Conservation (phyloP, 2,888 invertebrate species). For the Uloborus plumipes region DNA sequence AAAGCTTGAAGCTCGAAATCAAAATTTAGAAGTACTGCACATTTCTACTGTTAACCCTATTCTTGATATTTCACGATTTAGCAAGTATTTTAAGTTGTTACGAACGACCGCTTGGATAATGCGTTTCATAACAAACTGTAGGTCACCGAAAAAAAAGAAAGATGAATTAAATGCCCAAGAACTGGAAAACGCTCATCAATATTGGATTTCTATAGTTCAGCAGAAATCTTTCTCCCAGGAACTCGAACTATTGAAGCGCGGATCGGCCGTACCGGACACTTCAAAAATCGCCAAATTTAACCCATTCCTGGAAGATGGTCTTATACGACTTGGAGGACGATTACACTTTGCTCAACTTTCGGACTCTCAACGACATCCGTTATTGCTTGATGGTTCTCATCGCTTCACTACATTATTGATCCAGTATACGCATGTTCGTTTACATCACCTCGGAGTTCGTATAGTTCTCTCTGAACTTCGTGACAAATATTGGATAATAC, state of each 20-base stretch:
- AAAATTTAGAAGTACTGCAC: background rate
- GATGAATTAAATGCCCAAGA: background rate
- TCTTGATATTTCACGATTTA: background rate
- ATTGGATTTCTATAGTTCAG: too few relatives aligned
- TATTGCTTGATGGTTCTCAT: too few relatives aligned
- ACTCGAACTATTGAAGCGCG: background rate
- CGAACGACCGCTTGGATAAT: background rate
- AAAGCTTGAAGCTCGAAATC: background rate
- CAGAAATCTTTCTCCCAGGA: too few relatives aligned
- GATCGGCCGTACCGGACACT: background rate
- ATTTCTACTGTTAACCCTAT: background rate
- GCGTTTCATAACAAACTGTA: background rate
- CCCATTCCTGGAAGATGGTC: background rate
- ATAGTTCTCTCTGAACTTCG: slow-evolving; percentile 17
- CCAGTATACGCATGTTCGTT: background rate
- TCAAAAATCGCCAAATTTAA: background rate
- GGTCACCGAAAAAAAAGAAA: background rate
- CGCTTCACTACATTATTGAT: too few relatives aligned
- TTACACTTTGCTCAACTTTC: slow-evolving; percentile 1
- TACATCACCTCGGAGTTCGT: slow-evolving; percentile 14
- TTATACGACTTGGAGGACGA: slow-evolving; percentile 9
- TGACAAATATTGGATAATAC: slow-evolving; percentile 1
- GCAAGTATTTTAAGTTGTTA: background rate
- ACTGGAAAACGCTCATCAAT: background rate
- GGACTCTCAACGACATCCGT: background rate